phyloP scores from a whole-genome alignment of 2,888 invertebrate genomes.

The Gymnosoma rotundatum region DNA sequence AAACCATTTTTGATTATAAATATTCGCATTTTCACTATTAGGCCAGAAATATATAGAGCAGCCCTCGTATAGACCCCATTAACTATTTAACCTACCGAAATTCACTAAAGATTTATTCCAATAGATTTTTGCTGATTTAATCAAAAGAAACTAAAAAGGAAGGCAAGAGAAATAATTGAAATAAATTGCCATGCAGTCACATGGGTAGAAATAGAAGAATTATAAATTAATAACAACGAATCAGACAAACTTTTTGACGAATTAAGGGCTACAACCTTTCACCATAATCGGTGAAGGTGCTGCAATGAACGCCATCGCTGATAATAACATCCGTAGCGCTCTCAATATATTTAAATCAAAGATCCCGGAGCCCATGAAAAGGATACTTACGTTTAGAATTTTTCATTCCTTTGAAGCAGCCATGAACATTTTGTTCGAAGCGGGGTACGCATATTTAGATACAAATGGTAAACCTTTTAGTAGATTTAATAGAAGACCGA shows the following conservation, averaged over 20 bases:
- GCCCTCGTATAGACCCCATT: too few relatives aligned
- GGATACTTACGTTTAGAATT: conserved; percentile 18
- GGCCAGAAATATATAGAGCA: too few relatives aligned
- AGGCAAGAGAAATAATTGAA: conserved; percentile 59
- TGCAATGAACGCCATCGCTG: conserved; percentile 28
- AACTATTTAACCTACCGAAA: too few relatives aligned
- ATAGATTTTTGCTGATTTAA: background rate
- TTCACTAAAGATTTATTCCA: background rate
- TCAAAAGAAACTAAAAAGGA: conserved; percentile 33
- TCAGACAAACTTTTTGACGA: conserved; percentile 57
- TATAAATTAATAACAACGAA: conserved; percentile 61
- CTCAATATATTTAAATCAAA: too few relatives aligned
- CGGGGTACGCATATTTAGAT: too few relatives aligned
- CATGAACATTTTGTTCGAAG: too few relatives aligned
- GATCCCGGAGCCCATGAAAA: too few relatives aligned
- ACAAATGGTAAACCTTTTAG: too few relatives aligned
- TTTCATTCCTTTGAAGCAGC: conserved; percentile 62
- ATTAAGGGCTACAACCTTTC: conserved; percentile 48
- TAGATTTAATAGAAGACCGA: too few relatives aligned
- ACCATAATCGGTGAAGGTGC: conserved; percentile 27
- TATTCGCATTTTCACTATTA: too few relatives aligned
- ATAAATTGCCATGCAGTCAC: too few relatives aligned
- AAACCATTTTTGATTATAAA: too few relatives aligned
- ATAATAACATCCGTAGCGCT: conserved; percentile 64
- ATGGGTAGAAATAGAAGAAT: conserved; percentile 53